Evolutionary conservation across 1,140 invertebrate genomes (phyloP).

Genomic region (Aphaenogaster ashmeadi): DNA sequence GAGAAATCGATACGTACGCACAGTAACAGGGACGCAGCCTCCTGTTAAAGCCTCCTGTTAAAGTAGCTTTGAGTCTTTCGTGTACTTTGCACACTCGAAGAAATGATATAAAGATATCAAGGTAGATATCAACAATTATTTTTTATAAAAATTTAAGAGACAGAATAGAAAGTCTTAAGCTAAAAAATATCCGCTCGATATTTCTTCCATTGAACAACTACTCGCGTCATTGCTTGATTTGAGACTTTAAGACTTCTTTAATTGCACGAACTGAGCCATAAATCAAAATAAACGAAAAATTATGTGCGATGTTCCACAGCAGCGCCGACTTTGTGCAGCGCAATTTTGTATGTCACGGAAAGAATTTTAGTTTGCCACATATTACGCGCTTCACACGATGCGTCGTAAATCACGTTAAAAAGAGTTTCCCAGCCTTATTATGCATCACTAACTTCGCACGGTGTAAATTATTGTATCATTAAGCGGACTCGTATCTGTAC

Average conservation of each 20-base stretch:
- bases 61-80: conserved; percentile 43
- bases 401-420: conserved; percentile 48
- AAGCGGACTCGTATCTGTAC: conserved; percentile 16
- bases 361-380: conserved; percentile 44
- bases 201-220: neutral
- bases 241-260: neutral
- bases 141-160: neutral
- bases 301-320: neutral
- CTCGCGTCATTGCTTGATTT: neutral
- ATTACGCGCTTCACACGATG: conserved; percentile 18
- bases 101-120: neutral
- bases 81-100: neutral
- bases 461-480: conserved; percentile 48
- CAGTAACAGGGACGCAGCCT: conserved; percentile 70
- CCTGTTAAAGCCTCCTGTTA: conserved; percentile 39
- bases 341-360: conserved; percentile 36
- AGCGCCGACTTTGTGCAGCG: neutral
- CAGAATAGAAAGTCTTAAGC: neutral
- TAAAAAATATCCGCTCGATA: neutral
- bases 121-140: neutral
- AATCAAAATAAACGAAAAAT: conserved; percentile 31
- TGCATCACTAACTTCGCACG: conserved; percentile 40
- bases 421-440: conserved; percentile 50
- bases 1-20: conserved; percentile 74
- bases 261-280: neutral